These are phyloP conservation scores for Protobothrops mucrosquamatus DNA, from an alignment of 2,113 vertebrate species.

Conservation along the genomic window DNA sequence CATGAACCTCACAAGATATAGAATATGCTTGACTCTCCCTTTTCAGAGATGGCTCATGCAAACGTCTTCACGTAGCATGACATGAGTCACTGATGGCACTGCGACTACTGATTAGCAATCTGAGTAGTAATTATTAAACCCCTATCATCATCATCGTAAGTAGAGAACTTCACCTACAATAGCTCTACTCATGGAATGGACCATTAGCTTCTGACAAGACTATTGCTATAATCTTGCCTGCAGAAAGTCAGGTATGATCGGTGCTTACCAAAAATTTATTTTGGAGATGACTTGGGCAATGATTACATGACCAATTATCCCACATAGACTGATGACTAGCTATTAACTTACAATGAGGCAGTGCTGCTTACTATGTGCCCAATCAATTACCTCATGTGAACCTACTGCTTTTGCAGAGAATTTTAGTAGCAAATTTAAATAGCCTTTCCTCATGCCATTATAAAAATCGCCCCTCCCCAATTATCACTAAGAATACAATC, in stretches of 20 bases:
- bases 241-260: neutral
- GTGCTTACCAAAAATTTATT: neutral
- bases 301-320: neutral
- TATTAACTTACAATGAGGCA: neutral
- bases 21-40: conserved; percentile 22
- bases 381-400: neutral
- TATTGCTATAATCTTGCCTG: neutral
- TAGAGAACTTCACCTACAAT: neutral
- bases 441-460: conserved; percentile 26
- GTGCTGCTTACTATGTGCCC: neutral
- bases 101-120: neutral
- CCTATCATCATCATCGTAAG: neutral
- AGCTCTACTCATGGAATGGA: neutral
- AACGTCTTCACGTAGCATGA: neutral
- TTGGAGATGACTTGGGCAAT: neutral
- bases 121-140: neutral
- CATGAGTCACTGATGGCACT: neutral
- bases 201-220: neutral
- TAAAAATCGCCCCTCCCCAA: neutral
- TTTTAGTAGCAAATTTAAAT: conserved; percentile 18
- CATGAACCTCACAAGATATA: conserved; percentile 36
- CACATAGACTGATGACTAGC: neutral
- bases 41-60: neutral
- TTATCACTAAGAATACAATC: conserved; percentile 53
- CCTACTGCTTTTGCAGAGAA: conserved; percentile 17